phyloP scores from a whole-genome alignment of 2,888 invertebrate genomes.

The Leptinotarsa haldemani region DNA sequence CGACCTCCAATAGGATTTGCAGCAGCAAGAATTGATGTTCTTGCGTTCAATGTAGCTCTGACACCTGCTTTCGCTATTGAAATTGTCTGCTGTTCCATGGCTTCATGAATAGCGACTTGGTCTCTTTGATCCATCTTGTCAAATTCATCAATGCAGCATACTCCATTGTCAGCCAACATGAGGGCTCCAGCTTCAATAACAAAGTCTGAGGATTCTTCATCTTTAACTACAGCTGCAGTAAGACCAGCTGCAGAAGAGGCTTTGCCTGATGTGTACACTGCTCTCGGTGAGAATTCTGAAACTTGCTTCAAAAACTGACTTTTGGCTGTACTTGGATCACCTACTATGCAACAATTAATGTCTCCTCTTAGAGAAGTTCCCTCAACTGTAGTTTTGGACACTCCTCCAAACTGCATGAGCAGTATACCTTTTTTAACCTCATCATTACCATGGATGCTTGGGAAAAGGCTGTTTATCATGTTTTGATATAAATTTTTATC shows the following conservation, averaged over 20 bases:
- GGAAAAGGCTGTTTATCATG: slow-evolving; percentile 91
- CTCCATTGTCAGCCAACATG: slow-evolving; percentile 98
- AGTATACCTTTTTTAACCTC: slow-evolving; percentile 87
- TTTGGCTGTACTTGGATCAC: slow-evolving; percentile 99
- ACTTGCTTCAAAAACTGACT: slow-evolving; percentile 96
- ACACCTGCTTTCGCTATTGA: slow-evolving; percentile 93
- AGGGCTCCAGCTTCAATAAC: slow-evolving; percentile 99
- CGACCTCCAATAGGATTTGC: slow-evolving; percentile 95
- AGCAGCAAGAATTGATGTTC: slow-evolving; percentile 97
- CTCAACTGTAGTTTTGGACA: slow-evolving; percentile 93
- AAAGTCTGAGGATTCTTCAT: slow-evolving; percentile 98
- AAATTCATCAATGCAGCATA: slow-evolving; percentile 99
- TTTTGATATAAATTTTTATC: slow-evolving; percentile 92
- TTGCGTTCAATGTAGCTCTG: slow-evolving; percentile 95
- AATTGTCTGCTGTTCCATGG: slow-evolving; percentile 99
- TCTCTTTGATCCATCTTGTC: slow-evolving; percentile 99
- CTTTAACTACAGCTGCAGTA: slow-evolving; percentile 97
- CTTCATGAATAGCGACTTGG: slow-evolving; percentile 99
- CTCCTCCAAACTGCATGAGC: slow-evolving; percentile 97
- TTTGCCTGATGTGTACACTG: slow-evolving; percentile 97
- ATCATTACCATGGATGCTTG: slow-evolving; percentile 96
- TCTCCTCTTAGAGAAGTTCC: slow-evolving; percentile 93
- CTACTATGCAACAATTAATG: slow-evolving; percentile 97
- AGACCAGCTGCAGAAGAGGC: slow-evolving; percentile 98
- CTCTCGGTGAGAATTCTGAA: slow-evolving; percentile 93